Evolutionary conservation across 2,888 invertebrate genomes (phyloP).

Genomic region (Petrolisthes cinctipes): DNA sequence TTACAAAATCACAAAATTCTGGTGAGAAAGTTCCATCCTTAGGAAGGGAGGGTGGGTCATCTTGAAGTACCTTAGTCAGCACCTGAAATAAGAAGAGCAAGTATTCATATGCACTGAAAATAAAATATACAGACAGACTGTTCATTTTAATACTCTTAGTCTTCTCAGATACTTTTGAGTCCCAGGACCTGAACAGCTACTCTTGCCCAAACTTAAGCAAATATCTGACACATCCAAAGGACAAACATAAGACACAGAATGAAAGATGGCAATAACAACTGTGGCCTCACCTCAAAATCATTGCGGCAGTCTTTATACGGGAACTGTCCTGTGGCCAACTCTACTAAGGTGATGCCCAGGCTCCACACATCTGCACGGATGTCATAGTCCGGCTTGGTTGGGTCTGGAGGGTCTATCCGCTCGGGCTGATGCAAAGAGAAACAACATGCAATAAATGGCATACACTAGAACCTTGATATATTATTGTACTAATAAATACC

Average conservation of each 20-base stretch:
- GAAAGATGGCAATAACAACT: too few relatives aligned
- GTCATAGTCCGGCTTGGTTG: constrained; percentile 94
- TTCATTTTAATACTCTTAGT: too few relatives aligned
- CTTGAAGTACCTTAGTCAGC: constrained; percentile 80
- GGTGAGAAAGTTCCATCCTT: constrained; percentile 81
- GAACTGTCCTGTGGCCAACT: constrained; percentile 95
- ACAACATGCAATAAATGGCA: neutral
- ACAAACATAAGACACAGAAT: too few relatives aligned
- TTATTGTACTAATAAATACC: too few relatives aligned
- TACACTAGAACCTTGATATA: neutral
- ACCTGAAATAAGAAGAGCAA: constrained; percentile 34
- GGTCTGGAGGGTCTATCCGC: constrained; percentile 93
- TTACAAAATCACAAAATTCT: constrained; percentile 91
- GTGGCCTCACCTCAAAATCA: constrained; percentile 88
- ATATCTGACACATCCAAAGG: too few relatives aligned
- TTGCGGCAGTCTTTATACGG: constrained; percentile 92
- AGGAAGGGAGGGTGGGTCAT: constrained; percentile 89
- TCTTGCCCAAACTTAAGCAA: too few relatives aligned
- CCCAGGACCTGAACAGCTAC: too few relatives aligned
- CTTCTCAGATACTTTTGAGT: too few relatives aligned
- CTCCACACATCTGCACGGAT: constrained; percentile 99
- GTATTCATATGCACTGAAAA: too few relatives aligned
- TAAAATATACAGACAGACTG: too few relatives aligned
- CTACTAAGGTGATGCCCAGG: constrained; percentile 94
- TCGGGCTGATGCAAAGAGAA: constrained; percentile 80